Conservation (phyloP, 2,797 vertebrate genomes). For the Toxotes lorentzi region DNA sequence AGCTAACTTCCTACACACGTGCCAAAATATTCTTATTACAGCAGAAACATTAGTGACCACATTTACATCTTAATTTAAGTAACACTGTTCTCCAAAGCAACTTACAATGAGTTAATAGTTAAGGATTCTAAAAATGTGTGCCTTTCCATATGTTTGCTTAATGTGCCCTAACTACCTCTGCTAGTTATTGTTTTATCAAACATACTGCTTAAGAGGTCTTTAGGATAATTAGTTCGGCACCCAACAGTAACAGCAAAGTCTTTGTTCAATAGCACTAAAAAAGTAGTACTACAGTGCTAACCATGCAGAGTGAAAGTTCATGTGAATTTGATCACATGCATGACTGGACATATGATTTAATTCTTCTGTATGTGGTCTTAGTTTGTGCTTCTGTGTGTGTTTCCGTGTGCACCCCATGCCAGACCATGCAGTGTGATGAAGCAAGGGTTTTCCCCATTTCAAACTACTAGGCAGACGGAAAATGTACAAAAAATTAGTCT, state of each 20-base stretch:
- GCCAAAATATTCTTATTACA: neutral
- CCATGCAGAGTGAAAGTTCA: conserved; percentile 42
- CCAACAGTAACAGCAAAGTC: conserved; percentile 18
- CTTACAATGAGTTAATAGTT: conserved; percentile 7
- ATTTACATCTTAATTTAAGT: conserved; percentile 39
- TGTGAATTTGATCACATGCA: conserved; percentile 45
- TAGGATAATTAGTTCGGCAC: conserved; percentile 40
- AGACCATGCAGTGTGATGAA: conserved; percentile 60
- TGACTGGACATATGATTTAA: conserved; percentile 24
- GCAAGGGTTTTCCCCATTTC: conserved; percentile 54
- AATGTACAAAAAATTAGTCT: neutral
- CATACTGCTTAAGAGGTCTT: conserved; percentile 30
- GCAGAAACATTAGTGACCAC: conserved; percentile 16
- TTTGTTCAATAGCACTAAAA: conserved; percentile 40
- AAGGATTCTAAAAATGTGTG: conserved; percentile 6
- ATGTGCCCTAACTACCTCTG: conserved; percentile 25
- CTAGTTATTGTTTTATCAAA: conserved; percentile 39
- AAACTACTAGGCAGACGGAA: neutral
- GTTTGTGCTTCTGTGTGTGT: neutral
- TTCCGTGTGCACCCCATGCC: conserved; percentile 18
- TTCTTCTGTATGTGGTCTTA: conserved; percentile 5
- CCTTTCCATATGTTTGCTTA: conserved; percentile 2
- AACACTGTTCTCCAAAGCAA: conserved; percentile 13
- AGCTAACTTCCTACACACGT: conserved; percentile 12
- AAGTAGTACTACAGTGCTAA: conserved; percentile 21